These are phyloP conservation scores for Amazona finschi DNA, from an alignment of 2,797 vertebrate species.

Conservation along the genomic window DNA sequence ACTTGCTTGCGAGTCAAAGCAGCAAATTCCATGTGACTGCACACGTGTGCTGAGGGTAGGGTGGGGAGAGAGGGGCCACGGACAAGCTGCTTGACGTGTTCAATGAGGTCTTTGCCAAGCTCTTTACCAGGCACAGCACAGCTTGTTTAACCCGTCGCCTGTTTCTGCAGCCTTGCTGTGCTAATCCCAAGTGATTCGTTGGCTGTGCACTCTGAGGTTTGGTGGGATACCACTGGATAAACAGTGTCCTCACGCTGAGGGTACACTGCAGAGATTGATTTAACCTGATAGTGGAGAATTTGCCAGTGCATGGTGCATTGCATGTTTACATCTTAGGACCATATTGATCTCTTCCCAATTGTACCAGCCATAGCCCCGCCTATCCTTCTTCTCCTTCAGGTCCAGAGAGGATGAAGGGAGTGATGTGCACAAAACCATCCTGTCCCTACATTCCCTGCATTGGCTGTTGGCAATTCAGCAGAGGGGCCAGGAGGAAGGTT, in stretches of 20 bases:
- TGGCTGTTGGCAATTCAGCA: neutral
- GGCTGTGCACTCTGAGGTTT: neutral
- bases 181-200: neutral
- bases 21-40: neutral
- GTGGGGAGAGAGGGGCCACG: neutral
- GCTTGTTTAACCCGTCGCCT: accelerated
- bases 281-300: neutral
- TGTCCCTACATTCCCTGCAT: neutral
- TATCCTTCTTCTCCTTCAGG: neutral
- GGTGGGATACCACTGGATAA: neutral
- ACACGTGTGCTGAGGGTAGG: neutral
- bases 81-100: neutral
- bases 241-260: neutral
- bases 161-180: neutral
- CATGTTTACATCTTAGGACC: neutral
- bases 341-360: neutral
- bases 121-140: neutral
- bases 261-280: neutral
- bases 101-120: neutral
- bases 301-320: neutral
- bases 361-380: neutral
- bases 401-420: neutral
- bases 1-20: slow-evolving; percentile 1
- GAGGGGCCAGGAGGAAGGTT: neutral
- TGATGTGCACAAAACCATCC: neutral